These are phyloP conservation scores for Stomatorhinus ivindoensis DNA, from an alignment of 2,113 vertebrate genomes.

Conservation along the genomic window DNA sequence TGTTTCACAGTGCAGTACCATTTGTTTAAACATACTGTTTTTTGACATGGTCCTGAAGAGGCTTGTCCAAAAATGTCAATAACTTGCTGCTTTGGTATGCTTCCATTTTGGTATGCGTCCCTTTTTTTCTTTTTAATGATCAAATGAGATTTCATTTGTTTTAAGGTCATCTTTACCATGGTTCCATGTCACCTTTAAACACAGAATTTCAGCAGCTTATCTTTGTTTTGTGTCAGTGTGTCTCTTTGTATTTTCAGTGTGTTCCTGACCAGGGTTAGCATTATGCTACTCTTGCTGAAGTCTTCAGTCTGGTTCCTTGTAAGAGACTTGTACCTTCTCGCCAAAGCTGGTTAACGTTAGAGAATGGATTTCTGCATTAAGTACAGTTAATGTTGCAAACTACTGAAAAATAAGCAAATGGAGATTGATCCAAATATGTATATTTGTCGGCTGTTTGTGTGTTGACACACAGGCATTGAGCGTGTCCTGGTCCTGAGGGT, in stretches of 20 bases:
- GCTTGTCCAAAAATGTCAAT: background rate
- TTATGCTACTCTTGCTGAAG: background rate
- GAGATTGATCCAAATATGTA: background rate
- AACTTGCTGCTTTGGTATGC: background rate
- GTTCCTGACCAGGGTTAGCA: background rate
- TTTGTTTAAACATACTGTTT: background rate
- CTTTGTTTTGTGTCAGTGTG: background rate
- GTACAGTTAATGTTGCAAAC: background rate
- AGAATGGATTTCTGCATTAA: background rate
- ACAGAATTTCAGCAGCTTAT: background rate
- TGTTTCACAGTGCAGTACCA: background rate
- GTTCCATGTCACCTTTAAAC: background rate
- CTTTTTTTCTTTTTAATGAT: background rate
- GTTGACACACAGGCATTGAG: background rate
- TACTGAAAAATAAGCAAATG: background rate
- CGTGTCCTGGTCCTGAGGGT: background rate
- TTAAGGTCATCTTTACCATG: background rate
- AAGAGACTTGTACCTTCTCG: background rate
- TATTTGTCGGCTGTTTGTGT: background rate
- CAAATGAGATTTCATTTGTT: background rate
- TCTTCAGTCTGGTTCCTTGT: background rate
- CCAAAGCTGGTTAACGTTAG: background rate
- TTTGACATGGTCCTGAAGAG: background rate
- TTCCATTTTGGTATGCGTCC: no score
- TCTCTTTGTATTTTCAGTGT: background rate